Evolutionary conservation across 2,797 vertebrate species (phyloP), one percentile per base, ranked within the genome.

Genomic region (Schizothorax lantsangensis): DNA sequence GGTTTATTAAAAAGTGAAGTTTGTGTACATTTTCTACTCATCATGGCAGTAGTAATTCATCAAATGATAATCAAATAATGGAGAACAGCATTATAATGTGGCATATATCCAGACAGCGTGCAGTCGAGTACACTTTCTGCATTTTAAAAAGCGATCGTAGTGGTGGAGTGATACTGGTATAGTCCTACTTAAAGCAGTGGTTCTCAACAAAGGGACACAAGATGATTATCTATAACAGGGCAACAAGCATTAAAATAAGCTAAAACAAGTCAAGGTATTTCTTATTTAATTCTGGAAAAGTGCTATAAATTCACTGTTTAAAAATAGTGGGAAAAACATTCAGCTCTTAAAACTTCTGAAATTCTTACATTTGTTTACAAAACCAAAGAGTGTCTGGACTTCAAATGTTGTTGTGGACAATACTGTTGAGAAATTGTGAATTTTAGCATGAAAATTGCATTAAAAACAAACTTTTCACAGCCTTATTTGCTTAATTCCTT

Each of bases 1-100:
- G 14, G 77, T 79, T 79, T 79, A 43, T 79, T 79, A 79, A 79
- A 62, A 79, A 79, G 7, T 30, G 38, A 79, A 17, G 36, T 79
- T 43, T 43, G 57, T 62, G 54, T 43, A 11, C 36, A 43, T 64
- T 79, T 62, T 78, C 52, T 62, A 62, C 38, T 79, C 78, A 45
- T 45, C 9, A 30, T 30, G 38, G n/a, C 57, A 79, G 38, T 38
- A 62, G 23, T 30, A 79, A 62, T 62, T 79, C 23, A 62, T 62
- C 78, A 45, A 79, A 62, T 43, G 14, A 62, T 43, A 54, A 79
- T 62, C 7, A 62, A 79, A 43, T 79, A 79, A 26, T 6, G 38
- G 7, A 26, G n/a, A 43, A 79, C 14, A 79, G 78, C 4, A 62
- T 79, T 79, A 43, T 79, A 79, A 79, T 43, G 38, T n/a, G 38